Base-by-base conservation (phyloP, 92 coral and sea anemone species). In the Epizoanthus scotinus region DNA sequence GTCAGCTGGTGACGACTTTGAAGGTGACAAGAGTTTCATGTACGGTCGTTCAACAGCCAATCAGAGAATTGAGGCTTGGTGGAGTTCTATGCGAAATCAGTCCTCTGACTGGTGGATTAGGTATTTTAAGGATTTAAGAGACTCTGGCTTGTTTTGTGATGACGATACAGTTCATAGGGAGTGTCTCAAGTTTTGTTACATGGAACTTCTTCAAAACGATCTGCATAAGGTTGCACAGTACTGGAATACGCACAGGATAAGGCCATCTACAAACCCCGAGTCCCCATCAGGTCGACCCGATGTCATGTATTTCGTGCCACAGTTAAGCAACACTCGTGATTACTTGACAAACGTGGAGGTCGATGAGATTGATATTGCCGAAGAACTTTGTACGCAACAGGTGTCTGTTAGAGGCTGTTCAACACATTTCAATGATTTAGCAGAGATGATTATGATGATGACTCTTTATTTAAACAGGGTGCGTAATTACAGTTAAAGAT, bases 31-130 rank as follows among this genome's bases (percentile, higher is more conserved):
- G 17, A 84, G 84, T 73, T 89, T 89, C 77, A 60, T 89, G 70
- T 85, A 67, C 28, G 87, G 89, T 7, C 52, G 67, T 22, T 85
- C 87, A 22, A 84, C 83, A 2, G 38, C 87, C 12, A 89, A 85
- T 63, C 89, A 85, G 53, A 58, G 89, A 68, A 89, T 85, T 31
- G 85, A 89, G 27, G 92, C 87, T 26, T 89, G 89, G 92, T 89
- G 87, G 87, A 8, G 57, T 87, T 40, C 80, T 79, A 50, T 70
- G 86, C 22, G 75, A 60, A 57, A 84, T 87, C 57, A 84, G 71
- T 59, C 71, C 72, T 36, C 58, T 79, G 50, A 61, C 67, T 62
- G 67, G 40, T 62, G 67, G 67, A 62, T 62, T 34, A 62, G 67
- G 17, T 63, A 62, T 20, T 78, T 78, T 58, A 63, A 78, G 58